These are phyloP conservation scores for Turnix velox DNA, from an alignment of 2,113 vertebrate genomes.

Conservation along the genomic window DNA sequence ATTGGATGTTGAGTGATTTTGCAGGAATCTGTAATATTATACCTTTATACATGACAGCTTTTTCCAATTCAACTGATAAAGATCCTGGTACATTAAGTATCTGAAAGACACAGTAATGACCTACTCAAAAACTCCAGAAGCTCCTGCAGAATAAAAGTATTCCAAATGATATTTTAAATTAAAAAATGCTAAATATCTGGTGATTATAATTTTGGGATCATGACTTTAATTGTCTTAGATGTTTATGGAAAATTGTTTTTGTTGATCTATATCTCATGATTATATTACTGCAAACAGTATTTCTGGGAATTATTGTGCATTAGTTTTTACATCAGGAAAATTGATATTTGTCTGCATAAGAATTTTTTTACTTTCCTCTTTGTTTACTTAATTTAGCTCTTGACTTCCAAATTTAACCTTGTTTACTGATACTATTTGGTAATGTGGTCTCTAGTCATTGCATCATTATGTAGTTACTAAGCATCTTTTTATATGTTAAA, in stretches of 20 bases:
- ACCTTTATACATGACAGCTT: not conserved
- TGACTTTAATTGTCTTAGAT: not conserved
- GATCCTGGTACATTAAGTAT: not conserved
- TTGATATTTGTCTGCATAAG: not conserved
- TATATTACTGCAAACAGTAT: not conserved
- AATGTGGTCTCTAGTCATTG: not conserved
- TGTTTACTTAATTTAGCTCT: conserved; percentile 1
- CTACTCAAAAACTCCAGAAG: not conserved
- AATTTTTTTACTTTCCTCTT: not conserved
- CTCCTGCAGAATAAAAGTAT: not conserved
- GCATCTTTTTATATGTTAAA: not conserved
- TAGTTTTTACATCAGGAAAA: not conserved
- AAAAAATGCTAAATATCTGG: not conserved
- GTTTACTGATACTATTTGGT: not conserved
- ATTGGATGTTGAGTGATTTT: not conserved
- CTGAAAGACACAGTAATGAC: not conserved
- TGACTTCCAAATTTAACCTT: conserved; percentile 17
- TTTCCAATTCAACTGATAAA: not conserved
- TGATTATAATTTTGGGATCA: not conserved
- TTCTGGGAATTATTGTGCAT: not conserved
- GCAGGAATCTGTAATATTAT: not conserved
- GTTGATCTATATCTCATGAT: not conserved
- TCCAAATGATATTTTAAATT: not conserved
- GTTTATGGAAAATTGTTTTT: not conserved
- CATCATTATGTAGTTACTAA: not conserved